These are phyloP conservation scores for Pyralis farinalis DNA, from an alignment of 2,888 invertebrate genomes.

Conservation along the genomic window DNA sequence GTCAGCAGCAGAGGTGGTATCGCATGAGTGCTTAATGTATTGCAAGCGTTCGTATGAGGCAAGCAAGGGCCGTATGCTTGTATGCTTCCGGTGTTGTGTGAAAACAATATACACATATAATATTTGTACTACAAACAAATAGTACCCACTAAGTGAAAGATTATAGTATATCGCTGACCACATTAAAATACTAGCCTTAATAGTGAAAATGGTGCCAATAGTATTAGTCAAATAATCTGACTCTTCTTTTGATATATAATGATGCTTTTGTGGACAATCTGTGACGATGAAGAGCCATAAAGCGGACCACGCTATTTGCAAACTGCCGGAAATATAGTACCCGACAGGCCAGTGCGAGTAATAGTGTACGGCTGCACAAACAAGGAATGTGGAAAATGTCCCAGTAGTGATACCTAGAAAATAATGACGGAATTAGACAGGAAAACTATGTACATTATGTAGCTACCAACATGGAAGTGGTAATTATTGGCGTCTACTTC, in stretches of 20 bases:
- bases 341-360: constrained; percentile 83
- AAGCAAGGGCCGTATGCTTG: too few relatives aligned
- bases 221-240: constrained; percentile 80
- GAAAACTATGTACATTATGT: too few relatives aligned
- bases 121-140: not conserved
- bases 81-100: too few relatives aligned
- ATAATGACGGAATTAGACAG: constrained; percentile 12
- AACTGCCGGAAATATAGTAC: constrained; percentile 82
- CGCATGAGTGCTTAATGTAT: too few relatives aligned
- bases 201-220: constrained; percentile 69
- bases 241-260: constrained; percentile 82
- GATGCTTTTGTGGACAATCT: constrained; percentile 83
- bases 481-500: too few relatives aligned
- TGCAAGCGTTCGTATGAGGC: too few relatives aligned
- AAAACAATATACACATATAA: too few relatives aligned
- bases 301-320: constrained; percentile 74
- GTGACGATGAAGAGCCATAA: constrained; percentile 81
- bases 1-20: too few relatives aligned
- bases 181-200: constrained; percentile 43
- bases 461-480: too few relatives aligned
- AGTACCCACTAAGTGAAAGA: not conserved
- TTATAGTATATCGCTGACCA: too few relatives aligned
- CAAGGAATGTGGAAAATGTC: constrained; percentile 84
- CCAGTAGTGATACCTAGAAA: constrained; percentile 70
- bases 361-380: constrained; percentile 83